phyloP scores from a whole-genome alignment of 1,140 invertebrate species.

The Atta cephalotes region DNA sequence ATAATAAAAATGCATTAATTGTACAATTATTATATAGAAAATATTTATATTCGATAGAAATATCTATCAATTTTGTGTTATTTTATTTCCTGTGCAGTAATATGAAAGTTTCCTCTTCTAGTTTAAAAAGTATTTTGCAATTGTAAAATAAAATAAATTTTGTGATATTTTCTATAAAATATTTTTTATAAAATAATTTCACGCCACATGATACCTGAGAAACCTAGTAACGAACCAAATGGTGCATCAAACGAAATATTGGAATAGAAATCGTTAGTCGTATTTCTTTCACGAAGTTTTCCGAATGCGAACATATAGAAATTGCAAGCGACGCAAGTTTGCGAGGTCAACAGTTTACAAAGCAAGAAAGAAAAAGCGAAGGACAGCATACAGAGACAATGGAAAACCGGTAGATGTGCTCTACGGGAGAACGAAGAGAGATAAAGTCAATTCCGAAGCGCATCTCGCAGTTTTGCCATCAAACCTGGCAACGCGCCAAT shows the following conservation, averaged over 20 bases:
- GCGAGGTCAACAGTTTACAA: slow-evolving; percentile 41
- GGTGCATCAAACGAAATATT: slow-evolving; percentile 23
- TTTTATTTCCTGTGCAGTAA: background rate
- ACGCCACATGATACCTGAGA: background rate
- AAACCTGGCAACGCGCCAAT: slow-evolving; percentile 71
- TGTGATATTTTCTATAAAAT: background rate
- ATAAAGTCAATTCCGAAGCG: slow-evolving; percentile 69
- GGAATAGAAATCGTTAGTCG: slow-evolving; percentile 44
- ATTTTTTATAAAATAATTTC: slow-evolving; percentile 13
- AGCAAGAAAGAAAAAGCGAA: slow-evolving; percentile 24
- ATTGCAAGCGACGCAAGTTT: slow-evolving; percentile 45
- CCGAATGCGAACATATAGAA: slow-evolving; percentile 38
- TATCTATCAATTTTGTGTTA: background rate
- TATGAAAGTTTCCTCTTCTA: background rate
- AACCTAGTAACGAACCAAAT: background rate
- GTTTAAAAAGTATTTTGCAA: background rate
- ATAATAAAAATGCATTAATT: background rate
- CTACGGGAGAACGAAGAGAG: slow-evolving; percentile 41
- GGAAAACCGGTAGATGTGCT: slow-evolving; percentile 10
- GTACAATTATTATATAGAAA: background rate
- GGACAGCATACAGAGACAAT: slow-evolving; percentile 44
- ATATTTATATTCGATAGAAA: background rate
- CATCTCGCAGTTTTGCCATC: slow-evolving; percentile 70
- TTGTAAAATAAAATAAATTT: slow-evolving; percentile 24
- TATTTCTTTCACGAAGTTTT: slow-evolving; percentile 37